Evolutionary conservation across 2,113 vertebrate species (phyloP), one percentile per base, ranked within the genome.

Genomic region (Apteryx mantelli): DNA sequence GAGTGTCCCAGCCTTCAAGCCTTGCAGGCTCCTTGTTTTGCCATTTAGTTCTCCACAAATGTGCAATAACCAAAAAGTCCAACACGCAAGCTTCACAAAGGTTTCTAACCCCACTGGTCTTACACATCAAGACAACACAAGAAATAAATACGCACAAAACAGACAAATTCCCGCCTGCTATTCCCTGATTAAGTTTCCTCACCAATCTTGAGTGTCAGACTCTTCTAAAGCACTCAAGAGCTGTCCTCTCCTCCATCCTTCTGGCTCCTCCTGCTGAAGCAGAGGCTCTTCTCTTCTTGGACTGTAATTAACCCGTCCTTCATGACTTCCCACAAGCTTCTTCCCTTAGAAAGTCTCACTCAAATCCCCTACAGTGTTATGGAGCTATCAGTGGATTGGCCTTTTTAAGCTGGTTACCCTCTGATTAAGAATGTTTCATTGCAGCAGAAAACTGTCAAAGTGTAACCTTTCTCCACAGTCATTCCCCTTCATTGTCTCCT

Each of bases 281-380:
- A 10, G 56, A 34, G 32, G 16, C 44, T n/a, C 18, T 69, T 64
- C n/a, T 90, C 16, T 34, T 91, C 32, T 46, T 50, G 36, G 40
- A 7, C 52, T 85, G 19, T 65, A 50, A 79, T 13, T 69, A 82
- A 85, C 21, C 7, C 46, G 11, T 78, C 34, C 21, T 73, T 79
- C 32, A 26, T 8, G 46, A 65, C 10, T 91, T 82, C 25, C 25
- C 18, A 20, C 1, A 1, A 44, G n/a, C 13, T 69, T 28, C 6
- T 79, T 65, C 11, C 50, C 21, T 21, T 18, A 15, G 60, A 36
- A 86, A 81, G 26, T 19, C 13, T 83, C 0, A 0, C 66, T 40
- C 65, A 71, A 82, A 36, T 60, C 2, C 4, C 13, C 12, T 26
- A 15, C 24, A 5, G 4, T 4, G 13, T 30, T 66, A 56, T 8